Conservation (phyloP, 2,113 vertebrate genomes). For the Dipodomys merriami region DNA sequence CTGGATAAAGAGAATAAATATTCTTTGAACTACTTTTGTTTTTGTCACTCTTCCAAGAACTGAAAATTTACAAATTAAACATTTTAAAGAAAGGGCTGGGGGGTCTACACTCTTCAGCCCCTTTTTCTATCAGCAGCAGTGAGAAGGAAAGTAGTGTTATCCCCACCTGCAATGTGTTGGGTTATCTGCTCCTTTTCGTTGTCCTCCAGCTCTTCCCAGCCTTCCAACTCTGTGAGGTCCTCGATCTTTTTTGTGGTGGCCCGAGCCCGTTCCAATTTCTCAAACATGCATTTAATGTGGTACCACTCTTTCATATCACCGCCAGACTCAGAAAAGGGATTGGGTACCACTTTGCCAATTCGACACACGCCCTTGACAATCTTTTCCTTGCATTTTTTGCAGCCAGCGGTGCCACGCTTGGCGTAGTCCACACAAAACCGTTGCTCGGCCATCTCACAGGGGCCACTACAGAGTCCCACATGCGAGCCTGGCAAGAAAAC, state of each 20-base stretch:
- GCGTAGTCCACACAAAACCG: slow-evolving; percentile 97
- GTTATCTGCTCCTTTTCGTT: slow-evolving; percentile 93
- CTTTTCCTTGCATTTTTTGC: slow-evolving; percentile 99
- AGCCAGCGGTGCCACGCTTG: slow-evolving; percentile 96
- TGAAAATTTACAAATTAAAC: slow-evolving; percentile 44
- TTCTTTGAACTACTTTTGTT: slow-evolving; percentile 53
- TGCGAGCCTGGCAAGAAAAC: background rate
- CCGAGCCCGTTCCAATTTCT: slow-evolving; percentile 96
- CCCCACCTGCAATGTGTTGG: slow-evolving; percentile 92
- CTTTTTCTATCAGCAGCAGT: background rate
- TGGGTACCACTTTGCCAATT: slow-evolving; percentile 97
- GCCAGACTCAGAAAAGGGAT: slow-evolving; percentile 97
- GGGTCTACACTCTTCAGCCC: background rate
- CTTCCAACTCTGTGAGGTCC: slow-evolving; percentile 96
- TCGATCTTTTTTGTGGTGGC: slow-evolving; percentile 98
- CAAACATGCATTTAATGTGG: slow-evolving; percentile 97
- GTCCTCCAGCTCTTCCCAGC: slow-evolving; percentile 96
- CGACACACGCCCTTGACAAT: slow-evolving; percentile 94
- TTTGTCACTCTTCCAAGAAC: background rate
- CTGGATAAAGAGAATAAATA: background rate
- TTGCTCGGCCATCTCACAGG: slow-evolving; percentile 93
- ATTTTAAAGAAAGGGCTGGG: background rate
- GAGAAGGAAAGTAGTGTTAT: background rate
- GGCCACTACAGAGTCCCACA: slow-evolving; percentile 43
- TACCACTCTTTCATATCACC: slow-evolving; percentile 99